These are phyloP conservation scores for Menidia beryllina DNA, from an alignment of 2,113 vertebrate species.

Conservation along the genomic window DNA sequence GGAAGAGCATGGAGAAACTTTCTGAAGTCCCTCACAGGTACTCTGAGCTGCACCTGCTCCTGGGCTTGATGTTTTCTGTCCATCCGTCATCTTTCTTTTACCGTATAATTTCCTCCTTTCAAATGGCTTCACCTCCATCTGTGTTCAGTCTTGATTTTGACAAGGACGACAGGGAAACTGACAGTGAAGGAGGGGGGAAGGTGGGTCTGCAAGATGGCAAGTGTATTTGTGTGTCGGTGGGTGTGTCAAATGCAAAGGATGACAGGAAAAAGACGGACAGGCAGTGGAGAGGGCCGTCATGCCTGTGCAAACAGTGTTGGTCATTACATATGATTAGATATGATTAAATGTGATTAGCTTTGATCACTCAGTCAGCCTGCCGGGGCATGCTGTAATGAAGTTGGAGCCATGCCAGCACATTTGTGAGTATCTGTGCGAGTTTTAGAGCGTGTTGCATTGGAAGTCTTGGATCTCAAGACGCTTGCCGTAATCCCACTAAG, in stretches of 20 bases:
- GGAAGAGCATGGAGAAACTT: slow-evolving; percentile 26
- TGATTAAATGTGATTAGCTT: slow-evolving; percentile 73
- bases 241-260: slow-evolving; percentile 35
- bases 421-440: slow-evolving; percentile 17
- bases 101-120: background rate
- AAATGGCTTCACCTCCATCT: background rate
- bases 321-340: slow-evolving; percentile 74
- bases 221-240: background rate
- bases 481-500: slow-evolving; percentile 29
- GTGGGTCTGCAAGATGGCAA: background rate
- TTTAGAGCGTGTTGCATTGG: slow-evolving; percentile 16
- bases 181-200: background rate
- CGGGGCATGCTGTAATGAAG: slow-evolving; percentile 61
- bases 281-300: slow-evolving; percentile 44
- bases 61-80: slow-evolving; percentile 5
- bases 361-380: slow-evolving; percentile 71
- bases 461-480: slow-evolving; percentile 29
- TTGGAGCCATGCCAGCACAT: slow-evolving; percentile 44
- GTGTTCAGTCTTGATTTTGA: slow-evolving; percentile 1
- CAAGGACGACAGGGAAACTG: background rate
- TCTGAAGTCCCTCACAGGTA: background rate
- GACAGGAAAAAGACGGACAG: slow-evolving; percentile 7
- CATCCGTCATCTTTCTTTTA: slow-evolving; percentile 16
- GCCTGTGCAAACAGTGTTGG: slow-evolving; percentile 56
- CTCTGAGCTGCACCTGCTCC: background rate